Percentiles rank a stretch among this genome's conserved stretches.
Evolutionary conservation across 2,888 invertebrate genomes (phyloP).

Genomic region (Tachina lurida): DNA sequence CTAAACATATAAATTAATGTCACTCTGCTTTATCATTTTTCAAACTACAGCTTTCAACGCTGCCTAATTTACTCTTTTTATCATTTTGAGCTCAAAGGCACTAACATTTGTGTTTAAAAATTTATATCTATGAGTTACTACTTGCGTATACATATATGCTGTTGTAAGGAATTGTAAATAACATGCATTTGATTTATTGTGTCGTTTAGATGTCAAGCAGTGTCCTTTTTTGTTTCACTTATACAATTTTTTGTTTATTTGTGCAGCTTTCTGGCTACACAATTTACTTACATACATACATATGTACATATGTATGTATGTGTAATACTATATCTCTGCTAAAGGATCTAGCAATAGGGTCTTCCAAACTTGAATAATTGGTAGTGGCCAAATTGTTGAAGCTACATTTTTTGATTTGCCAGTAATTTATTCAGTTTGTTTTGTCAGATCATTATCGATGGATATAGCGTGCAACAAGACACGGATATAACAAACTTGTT

Average conservation of each 20-base stretch:
- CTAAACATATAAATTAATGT: slow-evolving; percentile 10
- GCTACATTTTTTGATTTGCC: too few species aligned
- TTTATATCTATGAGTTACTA: neutral
- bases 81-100: neutral
- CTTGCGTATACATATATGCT: neutral
- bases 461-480: too few species aligned
- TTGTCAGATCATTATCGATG: too few species aligned
- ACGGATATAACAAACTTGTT: too few species aligned
- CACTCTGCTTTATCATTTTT: neutral
- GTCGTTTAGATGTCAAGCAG: slow-evolving; percentile 54
- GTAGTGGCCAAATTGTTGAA: too few species aligned
- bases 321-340: neutral
- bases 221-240: slow-evolving; percentile 33
- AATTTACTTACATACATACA: too few species aligned
- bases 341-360: too few species aligned
- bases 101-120: neutral
- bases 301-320: neutral
- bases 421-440: too few species aligned
- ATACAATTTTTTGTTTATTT: neutral
- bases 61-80: neutral
- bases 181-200: slow-evolving; percentile 65
- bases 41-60: neutral
- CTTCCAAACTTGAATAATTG: too few species aligned
- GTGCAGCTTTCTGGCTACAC: too few species aligned
- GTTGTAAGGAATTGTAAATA: slow-evolving; percentile 5